phyloP scores from a whole-genome alignment of 2,797 vertebrate species.

The Eulemur albifrons region DNA sequence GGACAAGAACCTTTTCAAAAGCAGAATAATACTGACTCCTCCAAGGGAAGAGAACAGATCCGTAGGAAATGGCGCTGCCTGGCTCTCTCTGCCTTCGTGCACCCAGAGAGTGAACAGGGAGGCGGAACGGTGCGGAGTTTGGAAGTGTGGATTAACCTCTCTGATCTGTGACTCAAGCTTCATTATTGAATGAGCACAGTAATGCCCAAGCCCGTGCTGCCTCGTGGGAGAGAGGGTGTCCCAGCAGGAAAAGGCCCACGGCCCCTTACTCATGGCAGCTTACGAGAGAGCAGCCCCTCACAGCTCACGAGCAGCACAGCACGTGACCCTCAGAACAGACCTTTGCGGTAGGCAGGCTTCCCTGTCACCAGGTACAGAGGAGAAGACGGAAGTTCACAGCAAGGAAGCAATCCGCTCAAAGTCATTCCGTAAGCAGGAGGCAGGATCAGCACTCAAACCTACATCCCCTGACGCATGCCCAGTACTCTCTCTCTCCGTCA shows the following conservation, averaged over 20 bases:
- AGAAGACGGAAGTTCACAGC: not conserved
- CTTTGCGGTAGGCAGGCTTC: not conserved
- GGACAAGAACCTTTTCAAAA: slow-evolving; percentile 11
- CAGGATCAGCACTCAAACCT: not conserved
- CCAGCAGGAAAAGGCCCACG: not conserved
- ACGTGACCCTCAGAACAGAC: not conserved
- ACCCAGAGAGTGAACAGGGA: not conserved
- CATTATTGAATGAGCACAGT: not conserved
- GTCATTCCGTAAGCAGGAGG: not conserved
- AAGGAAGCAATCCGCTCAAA: not conserved
- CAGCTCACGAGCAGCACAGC: not conserved
- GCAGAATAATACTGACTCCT: not conserved
- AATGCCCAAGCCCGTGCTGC: not conserved
- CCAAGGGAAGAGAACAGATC: not conserved
- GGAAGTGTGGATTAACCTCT: not conserved
- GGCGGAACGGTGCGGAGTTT: not conserved
- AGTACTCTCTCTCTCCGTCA: not conserved
- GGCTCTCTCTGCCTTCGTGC: not conserved
- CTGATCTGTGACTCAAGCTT: slow-evolving; percentile 4
- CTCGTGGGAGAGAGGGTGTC: not conserved
- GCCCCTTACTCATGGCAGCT: not conserved
- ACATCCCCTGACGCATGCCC: not conserved
- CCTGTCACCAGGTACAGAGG: not conserved
- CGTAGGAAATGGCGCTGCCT: not conserved
- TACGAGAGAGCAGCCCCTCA: not conserved